Percentiles rank a stretch among this genome's conserved stretches.
These are phyloP conservation scores for Neotragus moschatus DNA, from an alignment of 2,113 vertebrate genomes.

Conservation along the genomic window DNA sequence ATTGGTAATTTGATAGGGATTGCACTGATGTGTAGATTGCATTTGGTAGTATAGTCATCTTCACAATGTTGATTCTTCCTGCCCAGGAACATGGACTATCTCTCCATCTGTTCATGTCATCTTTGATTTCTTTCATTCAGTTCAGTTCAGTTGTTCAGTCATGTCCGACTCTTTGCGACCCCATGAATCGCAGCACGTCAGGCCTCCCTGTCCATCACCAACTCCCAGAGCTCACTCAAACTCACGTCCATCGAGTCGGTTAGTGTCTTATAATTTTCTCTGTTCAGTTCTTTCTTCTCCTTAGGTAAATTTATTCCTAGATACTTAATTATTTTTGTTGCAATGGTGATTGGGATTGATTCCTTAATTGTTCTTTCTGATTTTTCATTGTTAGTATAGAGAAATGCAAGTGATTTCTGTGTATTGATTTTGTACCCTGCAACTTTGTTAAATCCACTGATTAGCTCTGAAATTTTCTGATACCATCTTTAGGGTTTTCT, in stretches of 20 bases:
- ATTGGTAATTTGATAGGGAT: neutral
- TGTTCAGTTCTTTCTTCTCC: neutral
- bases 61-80: neutral
- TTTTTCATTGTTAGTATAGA: neutral
- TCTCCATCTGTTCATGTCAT: neutral
- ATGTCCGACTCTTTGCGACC: no score
- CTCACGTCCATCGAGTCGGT: fast-evolving
- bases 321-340: neutral
- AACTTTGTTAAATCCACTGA: neutral
- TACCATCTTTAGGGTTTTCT: neutral
- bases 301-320: neutral
- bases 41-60: neutral
- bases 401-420: neutral
- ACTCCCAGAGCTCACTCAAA: no score
- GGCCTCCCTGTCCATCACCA: no score
- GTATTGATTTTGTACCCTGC: neutral
- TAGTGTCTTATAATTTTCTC: neutral
- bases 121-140: neutral
- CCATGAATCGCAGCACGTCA: no score
- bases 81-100: neutral
- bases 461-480: neutral
- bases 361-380: neutral
- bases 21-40: neutral
- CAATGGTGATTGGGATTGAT: neutral
- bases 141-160: no score